A percentile compares a stretch with the other conserved stretches of the same genome.
phyloP scores from a whole-genome alignment of 2,797 vertebrate genomes.

The Ctenopoma kingsleyae region DNA sequence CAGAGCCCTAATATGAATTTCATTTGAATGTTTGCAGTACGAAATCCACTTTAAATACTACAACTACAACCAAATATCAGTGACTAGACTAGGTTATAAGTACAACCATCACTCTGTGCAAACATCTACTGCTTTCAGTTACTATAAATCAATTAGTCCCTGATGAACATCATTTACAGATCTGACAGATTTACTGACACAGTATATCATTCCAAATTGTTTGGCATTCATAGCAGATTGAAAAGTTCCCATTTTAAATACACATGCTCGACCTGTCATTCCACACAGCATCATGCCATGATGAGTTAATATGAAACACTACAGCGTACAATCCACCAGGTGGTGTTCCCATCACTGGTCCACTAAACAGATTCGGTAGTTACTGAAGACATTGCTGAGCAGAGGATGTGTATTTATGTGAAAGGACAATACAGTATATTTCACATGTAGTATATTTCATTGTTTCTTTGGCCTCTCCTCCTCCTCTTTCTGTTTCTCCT shows the following conservation, averaged over 20 bases:
- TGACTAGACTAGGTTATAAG: too few species aligned
- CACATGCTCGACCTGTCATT: constrained; percentile 5
- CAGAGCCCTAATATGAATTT: too few species aligned
- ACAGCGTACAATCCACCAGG: constrained; percentile 45
- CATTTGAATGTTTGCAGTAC: too few species aligned
- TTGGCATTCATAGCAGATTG: background rate
- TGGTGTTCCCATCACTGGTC: constrained; percentile 61
- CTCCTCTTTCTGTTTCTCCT: constrained; percentile 28
- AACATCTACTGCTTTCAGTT: constrained; percentile 13
- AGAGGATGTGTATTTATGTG: constrained; percentile 30
- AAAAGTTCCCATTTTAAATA: constrained; percentile 24
- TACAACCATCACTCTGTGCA: background rate
- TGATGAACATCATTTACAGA: background rate
- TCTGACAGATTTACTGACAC: constrained; percentile 17
- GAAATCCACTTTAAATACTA: too few species aligned
- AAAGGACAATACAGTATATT: constrained; percentile 24
- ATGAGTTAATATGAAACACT: constrained; percentile 26
- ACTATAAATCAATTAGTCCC: constrained; percentile 8
- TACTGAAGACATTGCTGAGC: constrained; percentile 18
- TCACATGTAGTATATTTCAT: constrained; percentile 30
- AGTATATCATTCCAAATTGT: constrained; percentile 20
- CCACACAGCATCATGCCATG: background rate
- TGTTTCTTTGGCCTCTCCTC: constrained; percentile 44
- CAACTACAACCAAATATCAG: too few species aligned
- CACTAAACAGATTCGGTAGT: constrained; percentile 28